Conservation (phyloP, 2,113 vertebrate species). For the Brachirus orientalis region DNA sequence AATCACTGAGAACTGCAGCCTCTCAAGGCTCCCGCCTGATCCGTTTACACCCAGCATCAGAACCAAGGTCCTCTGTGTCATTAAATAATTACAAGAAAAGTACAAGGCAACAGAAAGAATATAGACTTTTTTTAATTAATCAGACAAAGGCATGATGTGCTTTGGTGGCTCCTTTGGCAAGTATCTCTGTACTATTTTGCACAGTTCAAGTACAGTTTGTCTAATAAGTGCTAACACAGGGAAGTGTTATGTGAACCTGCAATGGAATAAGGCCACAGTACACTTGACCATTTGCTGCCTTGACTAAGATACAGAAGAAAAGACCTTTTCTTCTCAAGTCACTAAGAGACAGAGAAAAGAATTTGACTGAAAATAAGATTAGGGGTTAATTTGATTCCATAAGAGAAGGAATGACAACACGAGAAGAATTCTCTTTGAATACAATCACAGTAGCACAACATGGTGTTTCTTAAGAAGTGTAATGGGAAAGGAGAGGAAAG, state of each 20-base stretch:
- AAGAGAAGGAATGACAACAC: conserved; percentile 56
- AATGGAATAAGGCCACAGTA: conserved; percentile 19
- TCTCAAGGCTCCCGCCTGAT: background rate
- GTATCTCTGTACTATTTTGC: background rate
- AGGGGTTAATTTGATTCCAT: conserved; percentile 25
- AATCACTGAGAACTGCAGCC: conserved; percentile 9
- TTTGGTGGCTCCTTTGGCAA: conserved; percentile 52
- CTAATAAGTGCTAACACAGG: conserved; percentile 26
- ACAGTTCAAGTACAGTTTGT: conserved; percentile 14
- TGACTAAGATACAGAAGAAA: background rate
- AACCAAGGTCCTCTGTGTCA: conserved; percentile 29
- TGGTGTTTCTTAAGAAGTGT: conserved; percentile 2
- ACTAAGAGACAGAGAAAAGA: background rate
- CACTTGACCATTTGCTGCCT: conserved; percentile 1
- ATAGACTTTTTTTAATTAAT: conserved; percentile 24
- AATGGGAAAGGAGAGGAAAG: conserved; percentile 7
- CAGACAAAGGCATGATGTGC: conserved; percentile 8
- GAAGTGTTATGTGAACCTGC: background rate
- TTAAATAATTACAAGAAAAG: conserved; percentile 34
- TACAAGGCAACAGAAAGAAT: conserved; percentile 12
- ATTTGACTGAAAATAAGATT: background rate
- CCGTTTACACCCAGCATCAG: background rate
- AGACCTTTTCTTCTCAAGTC: background rate
- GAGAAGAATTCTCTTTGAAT: conserved; percentile 37
- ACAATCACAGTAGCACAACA: conserved; percentile 15